Evolutionary conservation across 2,888 invertebrate species (phyloP), one percentile per base, ranked within the genome.

Genomic region (Julus scandinavius): DNA sequence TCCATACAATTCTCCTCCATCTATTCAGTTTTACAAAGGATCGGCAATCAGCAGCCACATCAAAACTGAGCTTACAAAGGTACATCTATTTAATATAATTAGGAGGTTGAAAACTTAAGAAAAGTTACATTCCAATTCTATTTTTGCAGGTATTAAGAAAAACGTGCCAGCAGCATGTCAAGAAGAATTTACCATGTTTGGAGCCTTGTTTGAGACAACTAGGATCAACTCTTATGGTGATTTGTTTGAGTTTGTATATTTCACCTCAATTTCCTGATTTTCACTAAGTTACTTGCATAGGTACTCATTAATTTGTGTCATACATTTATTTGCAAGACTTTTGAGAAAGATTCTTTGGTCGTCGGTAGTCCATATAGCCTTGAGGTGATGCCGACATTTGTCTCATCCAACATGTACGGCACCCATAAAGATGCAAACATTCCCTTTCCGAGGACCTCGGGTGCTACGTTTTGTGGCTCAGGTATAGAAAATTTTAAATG

Each of bases 391-490:
- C 72, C 89, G 87, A 88, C 89, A 38, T 89, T 89, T 38, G 89
- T 90, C 20, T 89, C 89, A n/a, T 86, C 87, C 84, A 90, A 91
- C 91, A 89, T 90, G 49, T 91, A 91, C 88, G 91, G 91, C 15
- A 91, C 91, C 84, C 91, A 91, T 90, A 92, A 92, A 88, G 93
- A 93, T 89, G 91, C 96, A 9, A 96, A 96, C 91, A 96, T 99
- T 90, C 98, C 98, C 0, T 99, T 98, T 92, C 98, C 98, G 0
- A 94, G 97, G 88, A 98, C 98, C 0, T 97, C 97, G 13, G 98
- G 98, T 0, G 98, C 97, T 0, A 95, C 96, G 91, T 99, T 98
- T 94, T 97, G 97, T 92, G 96, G 96, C 45, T 96, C 96, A 40
- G 97, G 97, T 94, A 90, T 90, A 93, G 91, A 89, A 50, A 49